Base-by-base conservation (phyloP, 2,113 vertebrate species). In the Myiopsitta monachus region DNA sequence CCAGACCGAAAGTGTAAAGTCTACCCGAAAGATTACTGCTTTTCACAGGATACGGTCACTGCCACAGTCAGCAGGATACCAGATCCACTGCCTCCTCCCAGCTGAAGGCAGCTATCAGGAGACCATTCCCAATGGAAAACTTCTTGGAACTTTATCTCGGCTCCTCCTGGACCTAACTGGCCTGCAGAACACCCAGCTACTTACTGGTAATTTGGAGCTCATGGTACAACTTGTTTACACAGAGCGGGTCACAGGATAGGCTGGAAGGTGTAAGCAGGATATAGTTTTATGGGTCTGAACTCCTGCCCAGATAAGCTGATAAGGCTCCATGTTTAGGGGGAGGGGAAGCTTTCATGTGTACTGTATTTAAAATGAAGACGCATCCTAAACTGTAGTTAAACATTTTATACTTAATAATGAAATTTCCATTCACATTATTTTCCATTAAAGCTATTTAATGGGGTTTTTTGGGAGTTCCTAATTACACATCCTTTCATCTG, bases 271-370 rank as follows among this genome's bases (percentile, higher is more conserved):
- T 88, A 96, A 96, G 95, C 94, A 96, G 94, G 94, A 96, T 92
- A 92, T 3, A 88, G 90, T 72, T 93, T 96, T 95, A 95, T 93
- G 77, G 94, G 94, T 93, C 94, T 96, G 95, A 96, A 96, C 95
- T 97, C 87, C 95, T 96, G 94, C 95, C 96, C 94, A 92, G 95
- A 93, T 96, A 95, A 96, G 95, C 93, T 72, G 96, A 95, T 97
- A 95, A 93, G 13, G 11, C 47, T n/a, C 41, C 0, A 28, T 3
- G 46, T 69, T 73, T 30, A 19, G 54, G 83, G 87, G 83, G 79
- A 85, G 62, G 85, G 92, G 88, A 93, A 68, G 59, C 83, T 90
- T 94, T 67, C 81, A 47, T 36, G 73, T 19, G 36, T 68, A 19
- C 43, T 31, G 61, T 62, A 84, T 69, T 95, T 51, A 76, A 91